Percentiles rank a stretch among this genome's conserved stretches.
phyloP scores from a whole-genome alignment of 2,113 vertebrate species.

The Artemisiospiza belli region DNA sequence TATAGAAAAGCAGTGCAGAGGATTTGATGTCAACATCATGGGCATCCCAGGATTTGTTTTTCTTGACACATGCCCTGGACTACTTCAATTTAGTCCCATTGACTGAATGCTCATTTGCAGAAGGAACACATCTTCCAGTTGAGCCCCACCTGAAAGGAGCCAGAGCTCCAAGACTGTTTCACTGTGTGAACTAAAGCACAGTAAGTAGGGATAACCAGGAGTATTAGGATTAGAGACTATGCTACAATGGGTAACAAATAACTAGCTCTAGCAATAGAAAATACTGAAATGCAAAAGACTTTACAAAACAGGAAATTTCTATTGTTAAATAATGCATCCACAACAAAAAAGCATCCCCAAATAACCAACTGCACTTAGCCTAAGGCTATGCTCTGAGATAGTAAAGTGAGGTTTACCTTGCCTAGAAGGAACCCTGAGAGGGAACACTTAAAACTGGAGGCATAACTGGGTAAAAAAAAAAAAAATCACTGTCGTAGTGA shows the following conservation, averaged over 20 bases:
- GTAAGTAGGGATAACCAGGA: constrained; percentile 35
- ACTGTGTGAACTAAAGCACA: neutral
- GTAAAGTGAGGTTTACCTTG: neutral
- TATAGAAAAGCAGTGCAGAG: neutral
- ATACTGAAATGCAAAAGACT: neutral
- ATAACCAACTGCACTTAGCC: neutral
- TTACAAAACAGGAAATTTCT: constrained; percentile 2
- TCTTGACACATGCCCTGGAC: neutral
- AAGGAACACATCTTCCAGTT: constrained; percentile 22
- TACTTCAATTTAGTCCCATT: neutral
- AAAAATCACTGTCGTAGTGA: neutral
- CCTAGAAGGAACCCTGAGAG: neutral
- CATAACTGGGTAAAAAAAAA: neutral
- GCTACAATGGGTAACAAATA: constrained; percentile 15
- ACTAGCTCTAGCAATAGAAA: constrained; percentile 1
- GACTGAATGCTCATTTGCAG: constrained; percentile 30
- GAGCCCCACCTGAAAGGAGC: constrained; percentile 4
- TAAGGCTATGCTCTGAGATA: neutral
- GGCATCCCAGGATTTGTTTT: neutral
- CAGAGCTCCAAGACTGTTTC: neutral
- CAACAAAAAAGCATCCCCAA: neutral
- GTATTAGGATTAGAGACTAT: constrained; percentile 21
- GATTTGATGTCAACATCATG: neutral
- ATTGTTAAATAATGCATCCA: neutral
- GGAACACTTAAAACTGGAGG: neutral